Percentiles rank a stretch among this genome's conserved stretches.
Evolutionary conservation across 2,113 vertebrate species (phyloP).

Genomic region (Phocoena phocoena): DNA sequence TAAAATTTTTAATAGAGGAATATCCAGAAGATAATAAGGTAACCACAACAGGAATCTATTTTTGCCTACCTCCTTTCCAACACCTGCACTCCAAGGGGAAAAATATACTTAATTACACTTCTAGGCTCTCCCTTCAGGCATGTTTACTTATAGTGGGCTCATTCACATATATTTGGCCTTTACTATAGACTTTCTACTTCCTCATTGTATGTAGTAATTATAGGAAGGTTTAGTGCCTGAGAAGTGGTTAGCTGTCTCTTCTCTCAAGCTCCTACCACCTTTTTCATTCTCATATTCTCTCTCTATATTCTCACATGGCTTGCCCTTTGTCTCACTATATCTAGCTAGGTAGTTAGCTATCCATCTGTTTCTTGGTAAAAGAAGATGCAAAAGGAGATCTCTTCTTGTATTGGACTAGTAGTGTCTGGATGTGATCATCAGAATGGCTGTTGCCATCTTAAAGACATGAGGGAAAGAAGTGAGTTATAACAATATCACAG

Average conservation of each 20-base stretch:
- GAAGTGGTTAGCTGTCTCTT: neutral
- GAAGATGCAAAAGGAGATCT: neutral
- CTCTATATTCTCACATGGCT: neutral
- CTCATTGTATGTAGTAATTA: neutral
- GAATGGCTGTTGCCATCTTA: neutral
- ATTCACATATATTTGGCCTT: neutral
- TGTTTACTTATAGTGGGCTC: neutral
- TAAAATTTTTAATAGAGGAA: neutral
- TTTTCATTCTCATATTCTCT: neutral
- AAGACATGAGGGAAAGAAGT: neutral
- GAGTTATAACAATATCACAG: neutral
- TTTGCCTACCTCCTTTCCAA: neutral
- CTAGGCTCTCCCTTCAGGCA: neutral
- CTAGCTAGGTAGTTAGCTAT: neutral
- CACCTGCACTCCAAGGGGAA: neutral
- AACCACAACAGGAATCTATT: neutral
- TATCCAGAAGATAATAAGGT: neutral
- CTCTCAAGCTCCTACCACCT: neutral
- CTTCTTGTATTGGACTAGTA: neutral
- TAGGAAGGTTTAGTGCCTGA: neutral
- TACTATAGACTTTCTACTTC: neutral
- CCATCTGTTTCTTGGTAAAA: neutral
- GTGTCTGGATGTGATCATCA: neutral
- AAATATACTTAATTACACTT: neutral
- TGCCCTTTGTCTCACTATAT: neutral